Conservation (phyloP, 2,888 invertebrate genomes). For the Argyresthia goedartella region DNA sequence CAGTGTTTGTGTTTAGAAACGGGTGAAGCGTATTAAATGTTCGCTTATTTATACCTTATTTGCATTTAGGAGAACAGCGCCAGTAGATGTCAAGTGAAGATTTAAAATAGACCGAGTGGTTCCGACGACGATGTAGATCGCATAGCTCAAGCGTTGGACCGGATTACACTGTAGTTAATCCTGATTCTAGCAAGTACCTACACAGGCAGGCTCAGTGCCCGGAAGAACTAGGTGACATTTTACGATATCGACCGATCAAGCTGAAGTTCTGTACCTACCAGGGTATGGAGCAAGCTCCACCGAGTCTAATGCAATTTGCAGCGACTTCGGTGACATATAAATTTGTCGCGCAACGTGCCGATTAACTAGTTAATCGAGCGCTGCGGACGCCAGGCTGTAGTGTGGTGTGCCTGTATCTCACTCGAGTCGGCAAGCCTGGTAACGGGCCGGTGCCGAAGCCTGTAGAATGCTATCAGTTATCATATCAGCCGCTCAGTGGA, state of each 20-base stretch:
- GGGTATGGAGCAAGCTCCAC: constrained; percentile 16
- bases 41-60: background rate
- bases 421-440: too few relatives aligned
- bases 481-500: background rate
- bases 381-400: background rate
- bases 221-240: constrained; percentile 45
- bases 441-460: background rate
- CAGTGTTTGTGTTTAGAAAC: background rate
- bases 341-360: background rate
- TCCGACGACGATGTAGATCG: too few relatives aligned
- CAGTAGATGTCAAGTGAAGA: background rate
- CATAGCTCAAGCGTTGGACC: constrained; percentile 15
- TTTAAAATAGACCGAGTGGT: background rate
- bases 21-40: background rate
- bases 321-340: constrained; percentile 3
- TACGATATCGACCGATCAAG: constrained; percentile 37
- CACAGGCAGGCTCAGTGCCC: constrained; percentile 26
- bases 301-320: constrained; percentile 14
- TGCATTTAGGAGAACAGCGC: background rate
- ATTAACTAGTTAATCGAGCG: constrained; percentile 2
- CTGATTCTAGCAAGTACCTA: constrained; percentile 10
- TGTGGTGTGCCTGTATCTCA: too few relatives aligned
- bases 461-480: background rate
- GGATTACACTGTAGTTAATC: constrained; percentile 31
- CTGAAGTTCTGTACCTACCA: background rate